Base-by-base conservation (phyloP, 2,888 invertebrate genomes). In the Ophion slaviceki region DNA sequence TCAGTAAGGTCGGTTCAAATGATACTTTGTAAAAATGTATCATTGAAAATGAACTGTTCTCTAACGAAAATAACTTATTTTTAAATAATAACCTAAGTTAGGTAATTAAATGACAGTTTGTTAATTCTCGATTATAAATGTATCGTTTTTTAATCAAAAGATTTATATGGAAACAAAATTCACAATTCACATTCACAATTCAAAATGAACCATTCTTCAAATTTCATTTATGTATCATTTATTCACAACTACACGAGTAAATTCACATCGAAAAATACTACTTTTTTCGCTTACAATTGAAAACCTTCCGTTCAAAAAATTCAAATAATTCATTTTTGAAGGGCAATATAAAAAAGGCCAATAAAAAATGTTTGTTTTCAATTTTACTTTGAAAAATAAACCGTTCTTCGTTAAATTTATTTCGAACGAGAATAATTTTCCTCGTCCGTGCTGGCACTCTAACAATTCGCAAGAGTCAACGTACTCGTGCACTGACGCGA, bases 401-500 rank as follows among this genome's bases (percentile, higher is more conserved):
- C 40, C 40, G n/a, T n/a, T n/a, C n/a, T n/a, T n/a, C n/a, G n/a
- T n/a, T n/a, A n/a, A n/a, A 47, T 47, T 11, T 14, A 8, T 53
- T 5, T 53, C 14, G 14, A 1, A 14, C 14, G 17, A 17, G 14
- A 17, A 70, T 79, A 28, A 78, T 68, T 67, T 40, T 67, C 32
- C 67, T 67, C 40, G 14, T 17, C 17, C 17, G 53, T 53, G 6
- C 61, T 62, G 1, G 11, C 17, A 10, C 20, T 20, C 53, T 66
- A 2, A 32, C 40, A 14, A 59, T 64, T 53, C 64, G 24, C 47
- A 11, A 76, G 78, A 67, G 82, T 82, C 82, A 82, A 78, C 61
- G 82, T 8, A 74, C 78, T 78, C 77, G 64, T 47, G 28, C 66
- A 45, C 28, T 10, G 6, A 57, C 32, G 24, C 57, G 17, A 53